These are phyloP conservation scores for Drosophila vallismaia DNA, from an alignment of 2,888 invertebrate genomes.

Conservation along the genomic window DNA sequence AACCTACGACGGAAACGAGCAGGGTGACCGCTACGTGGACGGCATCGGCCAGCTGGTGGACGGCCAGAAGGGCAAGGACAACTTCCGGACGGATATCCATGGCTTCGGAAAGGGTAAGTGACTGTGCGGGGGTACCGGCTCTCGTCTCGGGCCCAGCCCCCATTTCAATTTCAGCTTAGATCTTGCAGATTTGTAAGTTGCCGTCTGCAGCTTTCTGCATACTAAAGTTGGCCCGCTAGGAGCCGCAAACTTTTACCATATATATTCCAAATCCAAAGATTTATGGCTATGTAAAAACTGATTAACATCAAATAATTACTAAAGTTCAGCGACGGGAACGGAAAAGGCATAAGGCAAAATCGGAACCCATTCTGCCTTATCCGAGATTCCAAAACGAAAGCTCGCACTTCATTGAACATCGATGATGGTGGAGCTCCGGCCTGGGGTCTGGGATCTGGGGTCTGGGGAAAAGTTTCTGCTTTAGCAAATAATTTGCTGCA, in stretches of 20 bases:
- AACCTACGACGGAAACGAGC: constrained; percentile 90
- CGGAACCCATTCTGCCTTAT: constrained; percentile 23
- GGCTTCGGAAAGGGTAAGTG: constrained; percentile 88
- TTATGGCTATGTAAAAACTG: constrained; percentile 69
- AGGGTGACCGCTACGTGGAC: constrained; percentile 86
- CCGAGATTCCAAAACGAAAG: constrained; percentile 25
- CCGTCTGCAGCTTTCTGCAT: constrained; percentile 14
- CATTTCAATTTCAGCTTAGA: constrained; percentile 2
- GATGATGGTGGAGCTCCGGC: constrained; percentile 6
- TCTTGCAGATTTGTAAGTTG: not conserved
- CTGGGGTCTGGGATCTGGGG: constrained; percentile 2
- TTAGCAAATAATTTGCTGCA: constrained; percentile 75
- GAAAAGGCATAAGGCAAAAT: constrained; percentile 62
- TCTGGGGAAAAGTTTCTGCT: constrained; percentile 63
- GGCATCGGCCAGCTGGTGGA: constrained; percentile 92
- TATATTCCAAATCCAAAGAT: constrained; percentile 52
- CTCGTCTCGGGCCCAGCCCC: not conserved
- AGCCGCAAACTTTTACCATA: constrained; percentile 51
- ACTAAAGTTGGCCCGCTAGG: constrained; percentile 3
- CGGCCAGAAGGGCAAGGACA: constrained; percentile 90
- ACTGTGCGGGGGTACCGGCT: not conserved
- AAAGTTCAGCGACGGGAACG: constrained; percentile 64
- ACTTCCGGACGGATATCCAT: constrained; percentile 88
- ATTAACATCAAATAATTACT: constrained; percentile 81
- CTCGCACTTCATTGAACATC: constrained; percentile 64